A percentile compares a stretch with the other conserved stretches of the same genome.
These are phyloP conservation scores for Drosophila helvetica DNA, from an alignment of 2,888 invertebrate species.

Conservation along the genomic window DNA sequence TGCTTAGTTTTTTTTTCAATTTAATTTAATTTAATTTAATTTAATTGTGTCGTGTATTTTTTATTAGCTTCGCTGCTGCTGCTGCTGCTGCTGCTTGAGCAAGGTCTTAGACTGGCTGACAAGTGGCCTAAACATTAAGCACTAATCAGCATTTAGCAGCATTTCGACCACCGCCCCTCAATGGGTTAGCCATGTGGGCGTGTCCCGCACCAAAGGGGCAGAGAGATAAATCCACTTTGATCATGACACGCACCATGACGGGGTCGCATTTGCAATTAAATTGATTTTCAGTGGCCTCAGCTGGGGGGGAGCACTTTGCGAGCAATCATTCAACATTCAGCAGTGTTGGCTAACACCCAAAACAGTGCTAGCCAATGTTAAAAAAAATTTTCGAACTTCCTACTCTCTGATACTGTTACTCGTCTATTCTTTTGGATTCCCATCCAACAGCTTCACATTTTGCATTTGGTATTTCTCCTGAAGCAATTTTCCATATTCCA, in stretches of 20 bases:
- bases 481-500: not conserved
- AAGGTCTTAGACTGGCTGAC: constrained; percentile 27
- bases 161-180: constrained; percentile 1
- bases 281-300: not conserved
- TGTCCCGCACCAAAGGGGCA: constrained; percentile 5
- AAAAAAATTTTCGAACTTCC: too few species aligned
- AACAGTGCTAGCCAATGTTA: not conserved
- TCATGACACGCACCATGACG: constrained; percentile 27
- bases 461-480: not conserved
- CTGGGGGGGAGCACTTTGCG: too few species aligned
- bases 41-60: constrained; percentile 52
- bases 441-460: not conserved
- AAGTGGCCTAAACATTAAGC: constrained; percentile 21
- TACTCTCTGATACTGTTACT: too few species aligned
- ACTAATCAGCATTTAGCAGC: not conserved
- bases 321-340: too few species aligned
- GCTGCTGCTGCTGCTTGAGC: constrained; percentile 3
- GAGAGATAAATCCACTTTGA: constrained; percentile 13
- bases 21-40: constrained; percentile 18
- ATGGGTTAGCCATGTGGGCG: constrained; percentile 31
- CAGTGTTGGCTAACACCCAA: not conserved
- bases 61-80: constrained; percentile 22
- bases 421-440: too few species aligned
- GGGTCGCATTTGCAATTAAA: constrained; percentile 36
- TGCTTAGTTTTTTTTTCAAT: constrained; percentile 15